Evolutionary conservation across 2,797 vertebrate species (phyloP).

Genomic region (Halcyon leucocephala): DNA sequence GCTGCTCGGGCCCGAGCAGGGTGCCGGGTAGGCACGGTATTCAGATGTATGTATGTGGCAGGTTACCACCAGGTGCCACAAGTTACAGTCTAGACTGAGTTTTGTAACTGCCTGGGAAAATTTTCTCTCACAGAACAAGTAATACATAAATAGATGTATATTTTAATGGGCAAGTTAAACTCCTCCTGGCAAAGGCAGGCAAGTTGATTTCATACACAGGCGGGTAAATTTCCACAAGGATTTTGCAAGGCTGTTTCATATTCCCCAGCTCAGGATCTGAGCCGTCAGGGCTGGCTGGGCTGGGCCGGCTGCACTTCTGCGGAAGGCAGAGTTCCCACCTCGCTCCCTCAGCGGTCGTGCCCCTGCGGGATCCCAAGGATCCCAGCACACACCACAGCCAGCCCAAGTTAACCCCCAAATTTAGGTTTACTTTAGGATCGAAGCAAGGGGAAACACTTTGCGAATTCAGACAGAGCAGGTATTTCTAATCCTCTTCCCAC

Average conservation of each 20-base stretch:
- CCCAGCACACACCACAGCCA: neutral
- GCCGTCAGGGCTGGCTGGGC: neutral
- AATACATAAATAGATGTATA: slow-evolving; percentile 71
- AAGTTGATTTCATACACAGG: slow-evolving; percentile 62
- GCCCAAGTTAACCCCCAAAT: neutral
- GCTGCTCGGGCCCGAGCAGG: neutral
- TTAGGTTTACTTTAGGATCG: neutral
- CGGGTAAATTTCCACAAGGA: slow-evolving; percentile 69
- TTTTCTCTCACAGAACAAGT: slow-evolving; percentile 65
- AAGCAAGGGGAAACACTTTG: neutral
- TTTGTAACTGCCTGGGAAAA: slow-evolving; percentile 75
- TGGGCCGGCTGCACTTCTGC: neutral
- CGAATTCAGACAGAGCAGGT: neutral
- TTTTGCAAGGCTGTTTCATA: slow-evolving; percentile 68
- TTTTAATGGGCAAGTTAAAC: slow-evolving; percentile 70
- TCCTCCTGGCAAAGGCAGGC: slow-evolving; percentile 69
- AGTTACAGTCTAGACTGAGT: slow-evolving; percentile 70
- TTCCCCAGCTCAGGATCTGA: slow-evolving; percentile 14
- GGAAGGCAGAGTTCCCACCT: slow-evolving; percentile 25
- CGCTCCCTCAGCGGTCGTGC: neutral
- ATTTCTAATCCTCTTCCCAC: neutral
- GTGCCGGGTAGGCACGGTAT: slow-evolving; percentile 21
- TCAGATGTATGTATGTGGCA: slow-evolving; percentile 59
- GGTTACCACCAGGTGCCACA: slow-evolving; percentile 70
- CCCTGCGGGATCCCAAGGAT: neutral